A percentile compares a stretch with the other conserved stretches of the same genome.
These are phyloP conservation scores for Tholera decimalis DNA, from an alignment of 2,888 invertebrate species.

Conservation along the genomic window DNA sequence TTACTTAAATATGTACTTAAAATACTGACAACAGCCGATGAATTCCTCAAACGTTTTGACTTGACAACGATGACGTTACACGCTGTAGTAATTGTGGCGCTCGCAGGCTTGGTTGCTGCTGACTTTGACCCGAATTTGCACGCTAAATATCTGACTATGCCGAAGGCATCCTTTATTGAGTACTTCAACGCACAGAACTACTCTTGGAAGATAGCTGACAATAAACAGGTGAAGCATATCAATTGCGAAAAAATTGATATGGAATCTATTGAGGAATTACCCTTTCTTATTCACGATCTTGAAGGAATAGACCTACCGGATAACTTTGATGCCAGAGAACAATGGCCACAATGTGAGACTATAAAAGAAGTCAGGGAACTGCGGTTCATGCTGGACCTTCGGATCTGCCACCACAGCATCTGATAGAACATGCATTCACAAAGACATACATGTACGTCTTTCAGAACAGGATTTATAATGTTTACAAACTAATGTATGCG, in stretches of 20 bases:
- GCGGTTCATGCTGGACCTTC: conserved; percentile 53
- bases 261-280: neutral
- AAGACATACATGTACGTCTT: conserved; percentile 24
- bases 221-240: neutral
- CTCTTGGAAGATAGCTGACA: conserved; percentile 42
- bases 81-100: conserved; percentile 3
- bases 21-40: neutral
- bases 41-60: neutral
- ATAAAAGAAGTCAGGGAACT: conserved; percentile 20
- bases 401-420: conserved; percentile 43
- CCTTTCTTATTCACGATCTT: conserved; percentile 3
- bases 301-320: conserved; percentile 26
- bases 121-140: conserved; percentile 20
- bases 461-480: conserved; percentile 54
- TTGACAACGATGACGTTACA: conserved; percentile 1
- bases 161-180: conserved; percentile 41
- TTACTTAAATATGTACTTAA: no score
- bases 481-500: neutral
- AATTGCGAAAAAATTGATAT: neutral
- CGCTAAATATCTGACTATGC: conserved; percentile 18
- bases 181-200: conserved; percentile 50
- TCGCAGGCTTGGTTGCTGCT: neutral
- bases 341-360: conserved; percentile 45
- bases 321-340: conserved; percentile 42
- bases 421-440: conserved; percentile 57